Percentiles rank a stretch among this genome's conserved stretches.
These are phyloP conservation scores for Borostomias antarcticus DNA, from an alignment of 2,797 vertebrate species.

Conservation along the genomic window DNA sequence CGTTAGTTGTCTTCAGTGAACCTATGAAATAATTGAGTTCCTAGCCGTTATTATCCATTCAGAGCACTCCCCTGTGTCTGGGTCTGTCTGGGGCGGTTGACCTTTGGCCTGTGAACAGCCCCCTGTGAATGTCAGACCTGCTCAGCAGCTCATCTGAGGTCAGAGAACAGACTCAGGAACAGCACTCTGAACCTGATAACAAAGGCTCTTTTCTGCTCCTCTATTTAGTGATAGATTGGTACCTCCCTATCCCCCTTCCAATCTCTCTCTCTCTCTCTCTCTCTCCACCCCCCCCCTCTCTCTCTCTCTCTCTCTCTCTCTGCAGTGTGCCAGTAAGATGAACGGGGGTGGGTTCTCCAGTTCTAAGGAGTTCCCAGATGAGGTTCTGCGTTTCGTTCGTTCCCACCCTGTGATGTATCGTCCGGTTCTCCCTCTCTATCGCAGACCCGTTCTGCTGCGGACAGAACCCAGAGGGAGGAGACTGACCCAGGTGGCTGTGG, in stretches of 20 bases:
- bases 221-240: conserved; percentile 29
- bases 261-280: background rate
- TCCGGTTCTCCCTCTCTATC: conserved; percentile 86
- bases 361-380: conserved; percentile 94
- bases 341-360: conserved; percentile 87
- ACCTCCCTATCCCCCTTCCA: too few relatives aligned
- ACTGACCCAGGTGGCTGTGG: conserved; percentile 92
- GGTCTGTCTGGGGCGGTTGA: background rate
- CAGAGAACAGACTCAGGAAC: conserved; percentile 23
- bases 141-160: conserved; percentile 46
- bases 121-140: conserved; percentile 44
- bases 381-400: conserved; percentile 90
- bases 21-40: background rate
- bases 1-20: background rate
- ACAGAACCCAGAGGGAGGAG: conserved; percentile 85
- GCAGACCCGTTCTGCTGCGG: conserved; percentile 87
- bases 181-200: conserved; percentile 25
- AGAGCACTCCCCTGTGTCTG: conserved; percentile 20
- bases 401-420: conserved; percentile 93
- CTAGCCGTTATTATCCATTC: conserved; percentile 34
- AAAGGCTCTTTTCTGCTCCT: conserved; percentile 18
- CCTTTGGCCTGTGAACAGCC: conserved; percentile 28
- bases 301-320: conserved; percentile 7
- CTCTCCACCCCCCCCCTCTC: background rate
- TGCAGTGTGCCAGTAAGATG: conserved; percentile 94